Evolutionary conservation across 1,140 invertebrate species (phyloP), one percentile per base, ranked within the genome.

Genomic region (Drosophila punjabiensis): DNA sequence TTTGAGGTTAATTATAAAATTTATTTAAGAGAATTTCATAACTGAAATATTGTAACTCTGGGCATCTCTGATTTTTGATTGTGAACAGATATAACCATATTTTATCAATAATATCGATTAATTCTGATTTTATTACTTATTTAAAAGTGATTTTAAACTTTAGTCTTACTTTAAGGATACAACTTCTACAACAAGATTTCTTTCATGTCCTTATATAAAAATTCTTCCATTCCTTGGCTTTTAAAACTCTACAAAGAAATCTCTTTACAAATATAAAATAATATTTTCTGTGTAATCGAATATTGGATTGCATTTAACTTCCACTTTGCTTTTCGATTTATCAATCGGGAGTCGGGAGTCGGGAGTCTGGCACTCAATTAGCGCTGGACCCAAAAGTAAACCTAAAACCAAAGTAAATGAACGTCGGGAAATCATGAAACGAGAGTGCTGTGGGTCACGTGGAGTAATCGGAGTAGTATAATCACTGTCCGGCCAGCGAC

Each of bases 281-380:
- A 16, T 20, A 7, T 32, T 65, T 14, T 10, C 35, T 2, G 41
- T 69, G 33, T 41, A 52, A 6, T 13, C 28, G 18, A 69, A 52
- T 50, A 39, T 30, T 14, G 30, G 11, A 20, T 53, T 35, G 68
- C 48, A 43, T 62, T 35, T 32, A 47, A 33, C 9, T 7, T 55
- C 30, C 37, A 65, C 61, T 35, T 56, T 68, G 28, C 39, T 67
- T 10, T 76, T 67, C 13, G 11, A 11, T 35, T 41, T 45, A 67
- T 76, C 61, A 76, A 56, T 76, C 48, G 20, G 28, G 24, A 52
- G 48, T n/a, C n/a, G n/a, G n/a, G n/a, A n/a, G n/a, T n/a, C 61
- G 62, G 53, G 35, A 39, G 76, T 69, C 65, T 78, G 58, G 41
- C 76, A 41, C 61, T 78, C 75, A 79, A 79, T 79, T 79, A 79